phyloP scores from a whole-genome alignment of 2,888 invertebrate genomes.

The Amiota minor region DNA sequence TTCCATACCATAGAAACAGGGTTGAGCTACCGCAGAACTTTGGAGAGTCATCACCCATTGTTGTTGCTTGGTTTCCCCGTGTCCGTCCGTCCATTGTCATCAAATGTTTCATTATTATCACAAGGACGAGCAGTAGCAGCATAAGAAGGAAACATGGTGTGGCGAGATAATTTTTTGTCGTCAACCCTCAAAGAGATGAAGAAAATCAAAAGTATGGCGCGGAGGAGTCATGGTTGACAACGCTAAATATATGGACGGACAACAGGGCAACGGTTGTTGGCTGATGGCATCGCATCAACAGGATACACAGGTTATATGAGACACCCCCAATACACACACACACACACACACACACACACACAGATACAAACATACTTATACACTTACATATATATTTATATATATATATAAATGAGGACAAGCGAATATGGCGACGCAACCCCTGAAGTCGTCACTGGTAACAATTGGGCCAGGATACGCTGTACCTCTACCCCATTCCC shows the following conservation, averaged over 20 bases:
- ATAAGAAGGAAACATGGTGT: slow-evolving; percentile 39
- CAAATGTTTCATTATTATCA: neutral
- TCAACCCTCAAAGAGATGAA: slow-evolving; percentile 51
- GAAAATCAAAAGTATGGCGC: slow-evolving; percentile 8
- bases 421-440: neutral
- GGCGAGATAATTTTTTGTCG: slow-evolving; percentile 29
- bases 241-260: no score
- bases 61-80: neutral
- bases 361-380: no score
- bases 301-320: no score
- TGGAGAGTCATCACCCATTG: neutral
- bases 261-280: no score
- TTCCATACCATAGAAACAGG: slow-evolving; percentile 27
- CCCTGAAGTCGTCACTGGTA: neutral
- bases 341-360: no score
- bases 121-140: neutral
- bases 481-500: no score
- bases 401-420: no score
- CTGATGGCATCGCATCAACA: no score
- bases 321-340: neutral
- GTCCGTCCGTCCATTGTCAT: neutral
- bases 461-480: no score
- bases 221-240: no score
- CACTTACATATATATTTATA: no score
- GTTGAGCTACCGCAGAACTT: slow-evolving; percentile 27